Evolutionary conservation across 1,140 invertebrate genomes (phyloP).

Genomic region (Musca vetustissima): DNA sequence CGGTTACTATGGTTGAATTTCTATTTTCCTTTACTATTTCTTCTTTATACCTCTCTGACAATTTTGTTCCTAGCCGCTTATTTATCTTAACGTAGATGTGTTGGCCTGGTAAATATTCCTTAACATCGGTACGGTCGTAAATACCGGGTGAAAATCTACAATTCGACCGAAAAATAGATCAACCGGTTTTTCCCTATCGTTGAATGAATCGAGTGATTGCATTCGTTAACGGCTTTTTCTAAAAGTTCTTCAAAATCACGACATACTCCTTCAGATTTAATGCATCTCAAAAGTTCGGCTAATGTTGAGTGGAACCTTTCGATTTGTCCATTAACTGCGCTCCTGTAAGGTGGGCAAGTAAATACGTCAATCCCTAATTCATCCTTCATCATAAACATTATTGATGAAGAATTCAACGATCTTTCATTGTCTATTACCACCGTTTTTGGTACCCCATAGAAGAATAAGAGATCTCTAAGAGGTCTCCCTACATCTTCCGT

Average conservation of each 20-base stretch:
- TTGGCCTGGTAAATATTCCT: not conserved
- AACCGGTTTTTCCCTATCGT: not conserved
- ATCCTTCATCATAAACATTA: conserved; percentile 7
- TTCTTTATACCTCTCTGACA: not conserved
- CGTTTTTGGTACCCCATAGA: not conserved
- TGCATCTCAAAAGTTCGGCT: not conserved
- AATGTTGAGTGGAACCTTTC: not conserved
- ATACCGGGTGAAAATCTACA: not conserved
- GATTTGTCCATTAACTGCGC: not conserved
- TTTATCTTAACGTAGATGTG: not conserved
- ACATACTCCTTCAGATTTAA: not conserved
- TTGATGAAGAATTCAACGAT: not conserved
- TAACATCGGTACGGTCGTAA: too few species aligned
- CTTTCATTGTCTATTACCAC: not conserved
- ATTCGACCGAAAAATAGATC: not conserved
- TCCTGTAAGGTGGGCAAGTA: not conserved
- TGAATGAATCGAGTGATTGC: not conserved
- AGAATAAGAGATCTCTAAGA: too few species aligned
- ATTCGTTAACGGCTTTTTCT: not conserved
- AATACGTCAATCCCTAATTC: not conserved
- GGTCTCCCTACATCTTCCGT: not conserved
- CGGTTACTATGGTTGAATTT: too few species aligned
- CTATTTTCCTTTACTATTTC: too few species aligned
- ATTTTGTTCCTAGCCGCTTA: not conserved
- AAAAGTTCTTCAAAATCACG: not conserved